These are phyloP conservation scores for Spongilla lacustris DNA, from an alignment of 37 sponge, comb jelly and placozoan species.

Conservation along the genomic window DNA sequence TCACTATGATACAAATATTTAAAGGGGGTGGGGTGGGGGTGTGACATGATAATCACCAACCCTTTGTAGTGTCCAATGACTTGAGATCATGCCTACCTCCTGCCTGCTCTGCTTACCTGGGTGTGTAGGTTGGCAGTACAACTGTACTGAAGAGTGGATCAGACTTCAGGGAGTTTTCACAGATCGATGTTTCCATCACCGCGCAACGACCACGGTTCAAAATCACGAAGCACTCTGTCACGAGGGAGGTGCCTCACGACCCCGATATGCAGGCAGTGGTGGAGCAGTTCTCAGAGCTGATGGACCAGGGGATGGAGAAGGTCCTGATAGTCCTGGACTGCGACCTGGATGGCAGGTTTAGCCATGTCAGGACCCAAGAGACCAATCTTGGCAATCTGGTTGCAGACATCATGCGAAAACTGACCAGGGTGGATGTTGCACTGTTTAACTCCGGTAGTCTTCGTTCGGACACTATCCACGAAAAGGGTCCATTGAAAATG, in stretches of 20 bases:
- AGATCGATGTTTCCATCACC: slow-evolving; percentile 54
- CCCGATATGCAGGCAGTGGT: slow-evolving; percentile 45
- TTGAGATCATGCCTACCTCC: too few species aligned
- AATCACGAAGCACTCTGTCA: slow-evolving; percentile 38
- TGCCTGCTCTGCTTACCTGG: too few species aligned
- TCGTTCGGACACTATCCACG: slow-evolving; percentile 60
- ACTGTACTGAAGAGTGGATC: slow-evolving; percentile 81
- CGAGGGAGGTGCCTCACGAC: slow-evolving; percentile 43
- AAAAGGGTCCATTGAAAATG: slow-evolving; percentile 53
- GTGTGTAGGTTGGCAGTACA: slow-evolving; percentile 37
- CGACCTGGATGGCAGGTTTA: slow-evolving; percentile 75
- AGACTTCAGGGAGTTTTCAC: slow-evolving; percentile 80
- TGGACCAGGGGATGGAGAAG: slow-evolving; percentile 55
- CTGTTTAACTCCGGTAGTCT: slow-evolving; percentile 76
- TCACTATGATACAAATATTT: too few species aligned
- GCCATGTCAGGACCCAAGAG: slow-evolving; percentile 63
- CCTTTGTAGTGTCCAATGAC: background rate
- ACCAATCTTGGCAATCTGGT: slow-evolving; percentile 83
- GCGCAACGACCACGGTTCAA: slow-evolving; percentile 14
- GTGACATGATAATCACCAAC: background rate
- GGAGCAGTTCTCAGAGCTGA: slow-evolving; percentile 27
- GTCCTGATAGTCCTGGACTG: slow-evolving; percentile 51
- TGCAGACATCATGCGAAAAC: slow-evolving; percentile 71
- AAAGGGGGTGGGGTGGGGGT: background rate
- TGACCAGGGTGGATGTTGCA: slow-evolving; percentile 71